Evolutionary conservation across 2,888 invertebrate species (phyloP).

Genomic region (Dermolepida albohirtum): DNA sequence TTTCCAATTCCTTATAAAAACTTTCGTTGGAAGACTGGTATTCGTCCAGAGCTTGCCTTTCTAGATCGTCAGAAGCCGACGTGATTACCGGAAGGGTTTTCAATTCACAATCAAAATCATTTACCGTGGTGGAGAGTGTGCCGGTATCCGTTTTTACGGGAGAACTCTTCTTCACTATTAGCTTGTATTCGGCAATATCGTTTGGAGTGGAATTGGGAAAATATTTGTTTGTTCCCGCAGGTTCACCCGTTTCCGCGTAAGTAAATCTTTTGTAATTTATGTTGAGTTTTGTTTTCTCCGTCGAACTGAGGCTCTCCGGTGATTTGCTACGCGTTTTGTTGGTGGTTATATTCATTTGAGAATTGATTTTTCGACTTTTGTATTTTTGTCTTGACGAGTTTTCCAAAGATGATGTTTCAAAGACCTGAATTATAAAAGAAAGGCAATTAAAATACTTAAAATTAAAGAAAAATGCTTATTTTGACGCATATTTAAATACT

Average conservation of each 20-base stretch:
- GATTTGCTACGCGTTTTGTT: constrained; percentile 42
- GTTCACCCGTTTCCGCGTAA: constrained; percentile 10
- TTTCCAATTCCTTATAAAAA: constrained; percentile 73
- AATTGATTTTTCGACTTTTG: constrained; percentile 43
- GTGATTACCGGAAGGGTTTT: constrained; percentile 38
- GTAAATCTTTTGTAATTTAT: constrained; percentile 19
- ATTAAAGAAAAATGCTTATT: too few relatives aligned
- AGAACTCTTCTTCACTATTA: constrained; percentile 37
- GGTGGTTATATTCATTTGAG: constrained; percentile 33
- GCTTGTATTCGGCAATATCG: constrained; percentile 33
- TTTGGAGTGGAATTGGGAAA: constrained; percentile 22
- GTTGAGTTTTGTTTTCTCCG: constrained; percentile 14
- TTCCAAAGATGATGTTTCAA: constrained; percentile 31
- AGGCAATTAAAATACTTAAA: not conserved
- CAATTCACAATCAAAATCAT: constrained; percentile 34
- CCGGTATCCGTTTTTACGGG: constrained; percentile 19
- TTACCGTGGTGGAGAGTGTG: constrained; percentile 16
- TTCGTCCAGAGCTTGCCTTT: constrained; percentile 72
- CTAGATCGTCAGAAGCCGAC: constrained; percentile 67
- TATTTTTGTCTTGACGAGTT: constrained; percentile 35
- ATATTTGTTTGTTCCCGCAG: constrained; percentile 3
- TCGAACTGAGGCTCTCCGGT: constrained; percentile 31
- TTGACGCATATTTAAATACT: too few relatives aligned
- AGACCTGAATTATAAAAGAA: constrained; percentile 7
- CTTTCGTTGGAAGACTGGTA: constrained; percentile 70